Evolutionary conservation across 2,113 vertebrate species (phyloP), one percentile per base, ranked within the genome.

Genomic region (Theristicus caerulescens): DNA sequence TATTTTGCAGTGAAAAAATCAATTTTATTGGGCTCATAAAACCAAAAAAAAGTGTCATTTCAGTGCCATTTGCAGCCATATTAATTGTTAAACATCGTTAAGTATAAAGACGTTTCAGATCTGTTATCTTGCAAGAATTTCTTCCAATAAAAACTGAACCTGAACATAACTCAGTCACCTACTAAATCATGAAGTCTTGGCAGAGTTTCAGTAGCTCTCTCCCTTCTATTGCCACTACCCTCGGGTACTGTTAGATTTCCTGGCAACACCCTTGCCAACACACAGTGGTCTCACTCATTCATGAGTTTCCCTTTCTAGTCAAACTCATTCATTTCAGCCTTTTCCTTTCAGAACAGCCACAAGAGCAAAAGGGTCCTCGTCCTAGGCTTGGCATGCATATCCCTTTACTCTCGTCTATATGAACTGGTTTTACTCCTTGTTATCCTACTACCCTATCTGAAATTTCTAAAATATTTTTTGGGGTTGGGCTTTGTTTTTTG

Each of bases 401-500:
- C 22, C 26, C 25, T 62, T 61, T 21, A 44, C 12, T 57, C 74
- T 70, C 11, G 2, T 16, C 58, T 40, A 19, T 15, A 25, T 10
- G 5, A 42, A 31, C 46, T 51, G 36, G 8, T 24, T 86, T 90
- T 46, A 49, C 16, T 52, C 40, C 4, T 6, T 49, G 36, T 49
- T 64, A 61, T 55, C 24, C n/a, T 40, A 27, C 24, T 67, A 36
- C 3, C 5, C 40, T 38, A 26, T 18, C 29, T 24, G 19, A 54
- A 95, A 71, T 51, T 70, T 67, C 55, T 59, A 58, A 42, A 83
- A 29, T 67, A 17, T 66, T 67, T 72, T 11, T 5, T 3, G 5
- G 18, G 9, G 42, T 47, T 26, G 19, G 13, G 6, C 4, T 73
- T 81, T 10, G 3, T 0, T 44, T 42, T 29, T 46, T 2, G 3